Evolutionary conservation across 2,797 vertebrate genomes (phyloP), one percentile per base, ranked within the genome.

Genomic region (Molossus alvarezi): DNA sequence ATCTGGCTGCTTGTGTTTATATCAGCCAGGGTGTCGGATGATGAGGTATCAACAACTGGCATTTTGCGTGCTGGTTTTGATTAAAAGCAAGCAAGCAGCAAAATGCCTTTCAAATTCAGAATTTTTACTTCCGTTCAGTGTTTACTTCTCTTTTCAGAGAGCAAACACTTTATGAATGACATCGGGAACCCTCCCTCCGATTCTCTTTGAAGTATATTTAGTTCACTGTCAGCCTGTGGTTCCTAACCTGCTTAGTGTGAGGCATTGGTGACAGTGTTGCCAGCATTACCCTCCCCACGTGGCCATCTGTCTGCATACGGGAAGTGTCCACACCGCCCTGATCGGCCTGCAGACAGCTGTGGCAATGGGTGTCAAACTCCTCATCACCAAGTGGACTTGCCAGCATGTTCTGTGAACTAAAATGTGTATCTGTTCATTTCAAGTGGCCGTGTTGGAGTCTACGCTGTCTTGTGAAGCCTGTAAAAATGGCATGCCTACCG

Each of bases 361-460:
- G 95, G 76, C 95, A 92, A 88, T 84, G 95, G 27, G 64, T 95
- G 95, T 97, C 97, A 98, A 92, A 94, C 8, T 0, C 97, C 97
- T 95, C 53, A 64, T 98, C 95, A 95, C 95, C 95, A 94, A 81
- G 93, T 72, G 48, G 88, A 33, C 80, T 96, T 97, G 88, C 91
- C 96, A 25, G 67, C 33, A 1, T 69, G 88, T 91, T 97, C 96
- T 93, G 86, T 98, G 97, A 37, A 90, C 97, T 97, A 96, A 98
- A 97, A 96, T 96, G 97, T 97, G 81, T 98, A 89, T 97, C 97
- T 62, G 45, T 97, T 98, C 93, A 97, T 97, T 90, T 88, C 97
- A 98, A 99, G 99, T 99, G 95, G 98, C 99, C 21, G 99, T 99
- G 92, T 98, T 99, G 98, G 99, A 99, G 99, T 99, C 99, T 98